Percentiles rank a stretch among this genome's conserved stretches.
These are phyloP conservation scores for Pollachius pollachius DNA, from an alignment of 2,113 vertebrate species.

Conservation along the genomic window DNA sequence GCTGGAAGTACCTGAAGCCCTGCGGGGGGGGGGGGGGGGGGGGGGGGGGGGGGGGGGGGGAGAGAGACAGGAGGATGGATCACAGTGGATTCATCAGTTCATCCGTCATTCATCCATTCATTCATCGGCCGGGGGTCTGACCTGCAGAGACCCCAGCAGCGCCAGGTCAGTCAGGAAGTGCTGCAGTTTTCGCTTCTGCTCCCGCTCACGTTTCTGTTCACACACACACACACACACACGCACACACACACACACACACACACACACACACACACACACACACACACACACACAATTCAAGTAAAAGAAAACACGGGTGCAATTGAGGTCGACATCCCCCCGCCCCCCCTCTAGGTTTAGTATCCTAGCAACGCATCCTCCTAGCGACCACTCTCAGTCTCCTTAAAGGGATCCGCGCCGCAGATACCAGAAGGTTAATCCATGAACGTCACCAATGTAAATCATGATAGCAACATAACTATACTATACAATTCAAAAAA, in stretches of 20 bases:
- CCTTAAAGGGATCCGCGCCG: neutral
- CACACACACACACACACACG: neutral
- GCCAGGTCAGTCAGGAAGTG: slow-evolving; percentile 72
- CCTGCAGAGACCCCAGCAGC: slow-evolving; percentile 74
- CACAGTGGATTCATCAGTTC: no score
- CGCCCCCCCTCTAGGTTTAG: slow-evolving; percentile 10
- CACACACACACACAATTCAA: no score
- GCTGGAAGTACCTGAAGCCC: slow-evolving; percentile 81
- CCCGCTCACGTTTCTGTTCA: slow-evolving; percentile 61
- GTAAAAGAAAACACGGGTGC: neutral
- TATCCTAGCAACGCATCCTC: slow-evolving; percentile 62
- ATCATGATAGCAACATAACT: no score
- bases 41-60: no score
- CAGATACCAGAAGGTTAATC: no score
- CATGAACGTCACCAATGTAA: neutral
- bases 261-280: neutral
- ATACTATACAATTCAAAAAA: no score
- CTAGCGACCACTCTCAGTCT: slow-evolving; percentile 17
- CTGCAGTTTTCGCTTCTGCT: slow-evolving; percentile 69
- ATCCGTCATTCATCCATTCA: no score
- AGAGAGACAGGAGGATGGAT: neutral
- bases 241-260: slow-evolving; percentile 7
- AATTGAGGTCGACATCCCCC: neutral
- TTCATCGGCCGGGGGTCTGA: slow-evolving; percentile 16
- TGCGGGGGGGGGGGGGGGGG: no score